Evolutionary conservation across 2,113 vertebrate genomes (phyloP).

Genomic region (Stigmatopora argus): DNA sequence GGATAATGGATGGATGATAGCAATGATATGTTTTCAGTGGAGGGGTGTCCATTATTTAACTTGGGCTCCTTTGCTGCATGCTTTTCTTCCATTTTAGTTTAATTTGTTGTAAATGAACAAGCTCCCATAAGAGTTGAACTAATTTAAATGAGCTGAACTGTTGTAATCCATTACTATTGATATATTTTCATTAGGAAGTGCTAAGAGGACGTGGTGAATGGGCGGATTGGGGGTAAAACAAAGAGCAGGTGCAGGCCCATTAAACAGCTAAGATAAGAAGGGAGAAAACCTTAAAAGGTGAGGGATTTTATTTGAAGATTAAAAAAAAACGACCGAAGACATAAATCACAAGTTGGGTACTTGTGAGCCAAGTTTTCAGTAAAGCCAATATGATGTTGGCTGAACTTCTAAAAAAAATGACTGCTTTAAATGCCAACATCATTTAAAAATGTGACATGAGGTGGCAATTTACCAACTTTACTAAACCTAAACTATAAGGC

Average conservation of each 20-base stretch:
- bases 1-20: too few relatives aligned
- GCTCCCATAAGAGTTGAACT: not conserved
- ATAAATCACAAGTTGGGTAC: not conserved
- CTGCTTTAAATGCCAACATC: not conserved
- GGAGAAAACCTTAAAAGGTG: not conserved
- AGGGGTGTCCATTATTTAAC: too few relatives aligned
- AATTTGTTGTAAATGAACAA: not conserved
- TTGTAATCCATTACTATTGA: constrained; percentile 12
- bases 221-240: not conserved
- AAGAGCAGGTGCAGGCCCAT: constrained; percentile 3
- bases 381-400: not conserved
- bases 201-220: not conserved
- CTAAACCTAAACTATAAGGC: not conserved
- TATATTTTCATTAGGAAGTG: not conserved
- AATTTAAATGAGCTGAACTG: constrained; percentile 20
- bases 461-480: not conserved
- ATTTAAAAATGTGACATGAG: not conserved
- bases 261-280: not conserved
- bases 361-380: not conserved
- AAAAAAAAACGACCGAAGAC: not conserved
- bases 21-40: too few relatives aligned
- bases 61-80: not conserved
- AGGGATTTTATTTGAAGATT: not conserved
- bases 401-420: not conserved
- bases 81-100: not conserved